Percentiles rank a stretch among this genome's conserved stretches.
These are phyloP conservation scores for Macrotis lagotis DNA, from an alignment of 2,113 vertebrate genomes.

Conservation along the genomic window DNA sequence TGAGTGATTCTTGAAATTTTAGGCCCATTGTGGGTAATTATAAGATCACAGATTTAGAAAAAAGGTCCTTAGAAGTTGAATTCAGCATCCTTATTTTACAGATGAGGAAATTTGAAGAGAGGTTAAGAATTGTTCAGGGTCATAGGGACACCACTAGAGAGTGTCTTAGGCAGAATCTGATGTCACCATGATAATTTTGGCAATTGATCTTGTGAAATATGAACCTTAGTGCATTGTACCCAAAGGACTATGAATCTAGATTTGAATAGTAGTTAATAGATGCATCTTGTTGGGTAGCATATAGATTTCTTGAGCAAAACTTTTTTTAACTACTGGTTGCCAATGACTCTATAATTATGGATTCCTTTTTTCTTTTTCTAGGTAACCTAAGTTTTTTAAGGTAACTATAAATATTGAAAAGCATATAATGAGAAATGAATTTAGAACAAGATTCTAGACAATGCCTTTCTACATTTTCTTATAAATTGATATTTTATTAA, in stretches of 20 bases:
- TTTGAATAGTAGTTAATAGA: background rate
- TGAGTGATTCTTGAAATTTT: background rate
- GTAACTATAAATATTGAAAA: background rate
- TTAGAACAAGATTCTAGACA: background rate
- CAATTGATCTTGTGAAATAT: background rate
- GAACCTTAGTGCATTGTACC: background rate
- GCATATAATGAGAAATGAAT: background rate
- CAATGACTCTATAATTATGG: background rate
- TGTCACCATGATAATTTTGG: background rate
- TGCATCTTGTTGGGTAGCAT: background rate
- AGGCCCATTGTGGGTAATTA: background rate
- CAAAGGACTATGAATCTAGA: background rate
- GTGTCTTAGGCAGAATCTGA: background rate
- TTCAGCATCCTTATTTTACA: background rate
- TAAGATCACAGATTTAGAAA: background rate
- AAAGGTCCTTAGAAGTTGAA: background rate
- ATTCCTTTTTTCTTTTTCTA: background rate
- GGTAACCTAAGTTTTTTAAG: background rate
- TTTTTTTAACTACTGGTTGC: background rate
- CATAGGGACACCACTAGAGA: background rate
- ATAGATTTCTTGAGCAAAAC: background rate
- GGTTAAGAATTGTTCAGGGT: background rate
- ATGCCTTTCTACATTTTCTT: background rate
- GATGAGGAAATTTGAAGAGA: background rate
- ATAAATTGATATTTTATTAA: background rate